A percentile compares a stretch with the other conserved stretches of the same genome.
These are phyloP conservation scores for Cydia pomonella DNA, from an alignment of 1,140 invertebrate genomes.

Conservation along the genomic window DNA sequence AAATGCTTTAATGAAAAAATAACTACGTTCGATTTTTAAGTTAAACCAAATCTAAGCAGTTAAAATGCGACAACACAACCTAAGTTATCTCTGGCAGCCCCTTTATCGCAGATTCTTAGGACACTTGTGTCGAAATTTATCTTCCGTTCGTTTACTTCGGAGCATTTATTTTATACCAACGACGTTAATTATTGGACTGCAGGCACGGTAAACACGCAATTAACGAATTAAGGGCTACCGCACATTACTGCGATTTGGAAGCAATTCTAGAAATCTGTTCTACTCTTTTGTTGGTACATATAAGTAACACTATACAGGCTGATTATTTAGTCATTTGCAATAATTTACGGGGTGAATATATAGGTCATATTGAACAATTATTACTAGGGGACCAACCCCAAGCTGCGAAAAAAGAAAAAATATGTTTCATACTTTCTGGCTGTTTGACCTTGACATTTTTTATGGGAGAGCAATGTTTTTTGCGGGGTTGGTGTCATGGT, in stretches of 20 bases:
- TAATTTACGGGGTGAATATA: too few species aligned
- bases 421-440: too few species aligned
- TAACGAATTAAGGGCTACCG: constrained; percentile 3
- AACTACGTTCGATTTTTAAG: background rate
- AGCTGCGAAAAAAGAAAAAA: too few species aligned
- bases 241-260: background rate
- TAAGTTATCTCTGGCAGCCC: background rate
- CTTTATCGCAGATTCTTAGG: constrained; percentile 10
- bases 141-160: background rate
- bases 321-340: too few species aligned
- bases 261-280: background rate
- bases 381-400: too few species aligned
- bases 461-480: too few species aligned
- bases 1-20: background rate
- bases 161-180: background rate
- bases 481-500: too few species aligned
- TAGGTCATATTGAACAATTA: too few species aligned
- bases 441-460: too few species aligned
- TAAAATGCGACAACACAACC: background rate
- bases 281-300: too few species aligned
- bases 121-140: constrained; percentile 10
- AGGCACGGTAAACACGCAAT: constrained; percentile 10
- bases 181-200: background rate
- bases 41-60: background rate
- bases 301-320: too few species aligned